Percentiles rank a stretch among this genome's conserved stretches.
phyloP scores from a whole-genome alignment of 2,113 vertebrate species.

The Blennius ocellaris region DNA sequence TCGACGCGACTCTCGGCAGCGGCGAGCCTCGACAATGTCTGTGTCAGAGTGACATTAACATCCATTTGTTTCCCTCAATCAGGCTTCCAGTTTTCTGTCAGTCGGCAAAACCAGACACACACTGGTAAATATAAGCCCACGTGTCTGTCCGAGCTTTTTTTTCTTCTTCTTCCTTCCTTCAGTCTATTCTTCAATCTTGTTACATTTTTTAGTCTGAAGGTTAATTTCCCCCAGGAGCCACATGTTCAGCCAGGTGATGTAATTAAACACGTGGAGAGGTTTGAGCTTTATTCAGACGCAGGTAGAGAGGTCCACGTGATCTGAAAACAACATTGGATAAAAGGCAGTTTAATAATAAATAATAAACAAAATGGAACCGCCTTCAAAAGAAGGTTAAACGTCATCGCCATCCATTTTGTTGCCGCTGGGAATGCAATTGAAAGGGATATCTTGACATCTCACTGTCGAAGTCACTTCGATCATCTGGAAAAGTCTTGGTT shows the following conservation, averaged over 20 bases:
- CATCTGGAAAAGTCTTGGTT: no score
- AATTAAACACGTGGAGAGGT: conserved; percentile 11
- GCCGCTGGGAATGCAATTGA: no score
- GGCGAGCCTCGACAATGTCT: conserved; percentile 6
- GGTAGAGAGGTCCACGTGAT: background rate
- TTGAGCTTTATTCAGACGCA: background rate
- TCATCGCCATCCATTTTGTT: no score
- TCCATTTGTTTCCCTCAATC: background rate
- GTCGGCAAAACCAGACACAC: conserved; percentile 9
- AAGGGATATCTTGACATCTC: no score
- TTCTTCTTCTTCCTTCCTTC: background rate
- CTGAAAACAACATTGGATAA: no score
- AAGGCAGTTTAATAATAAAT: no score
- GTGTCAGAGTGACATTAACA: conserved; percentile 11
- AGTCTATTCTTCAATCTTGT: conserved; percentile 9
- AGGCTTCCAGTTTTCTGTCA: conserved; percentile 11
- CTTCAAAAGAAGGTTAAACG: no score
- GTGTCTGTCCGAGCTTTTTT: background rate
- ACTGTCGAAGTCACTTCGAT: no score
- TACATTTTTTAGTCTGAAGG: conserved; percentile 31
- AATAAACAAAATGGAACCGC: no score
- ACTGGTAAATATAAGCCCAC: conserved; percentile 7
- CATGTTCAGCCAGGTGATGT: conserved; percentile 22
- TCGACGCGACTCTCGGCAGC: background rate
- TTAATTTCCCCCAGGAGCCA: conserved; percentile 50